Conservation (phyloP, 2,888 invertebrate genomes). For the Limnephilus lunatus region DNA sequence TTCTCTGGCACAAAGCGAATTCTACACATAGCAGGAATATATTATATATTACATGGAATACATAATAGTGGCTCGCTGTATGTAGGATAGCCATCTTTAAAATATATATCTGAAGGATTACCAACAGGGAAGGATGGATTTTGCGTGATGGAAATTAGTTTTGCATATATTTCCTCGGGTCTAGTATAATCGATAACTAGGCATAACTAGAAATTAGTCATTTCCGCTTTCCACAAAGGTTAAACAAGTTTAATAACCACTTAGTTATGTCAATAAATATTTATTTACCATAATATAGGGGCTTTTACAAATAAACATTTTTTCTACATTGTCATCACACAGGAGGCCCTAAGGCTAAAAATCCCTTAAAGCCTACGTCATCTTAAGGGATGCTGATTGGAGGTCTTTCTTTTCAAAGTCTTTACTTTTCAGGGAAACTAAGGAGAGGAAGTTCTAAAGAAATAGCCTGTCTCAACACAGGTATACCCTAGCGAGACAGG, state of each 20-base stretch:
- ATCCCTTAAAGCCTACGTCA: too few relatives aligned
- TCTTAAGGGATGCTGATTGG: too few relatives aligned
- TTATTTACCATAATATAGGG: too few relatives aligned
- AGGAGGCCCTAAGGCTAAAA: too few relatives aligned
- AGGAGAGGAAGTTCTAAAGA: too few relatives aligned
- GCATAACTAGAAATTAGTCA: background rate
- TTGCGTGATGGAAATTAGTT: constrained; percentile 33
- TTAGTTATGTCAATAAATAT: background rate
- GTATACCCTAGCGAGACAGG: too few relatives aligned
- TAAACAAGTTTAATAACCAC: background rate
- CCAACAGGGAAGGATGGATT: constrained; percentile 29
- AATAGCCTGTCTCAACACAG: too few relatives aligned
- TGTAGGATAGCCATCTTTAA: constrained; percentile 36
- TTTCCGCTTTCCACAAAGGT: background rate
- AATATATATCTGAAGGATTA: constrained; percentile 37
- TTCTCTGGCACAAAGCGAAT: constrained; percentile 35
- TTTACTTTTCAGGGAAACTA: too few relatives aligned
- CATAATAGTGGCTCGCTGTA: constrained; percentile 35
- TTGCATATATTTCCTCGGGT: constrained; percentile 21
- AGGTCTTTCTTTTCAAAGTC: too few relatives aligned
- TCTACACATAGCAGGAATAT: constrained; percentile 42
- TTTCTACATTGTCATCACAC: too few relatives aligned
- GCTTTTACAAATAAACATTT: too few relatives aligned
- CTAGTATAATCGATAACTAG: constrained; percentile 30
- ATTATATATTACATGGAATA: constrained; percentile 37